Percentiles rank a stretch among this genome's conserved stretches.
Conservation (phyloP, 2,113 vertebrate species). For the Nansenia antarctica region DNA sequence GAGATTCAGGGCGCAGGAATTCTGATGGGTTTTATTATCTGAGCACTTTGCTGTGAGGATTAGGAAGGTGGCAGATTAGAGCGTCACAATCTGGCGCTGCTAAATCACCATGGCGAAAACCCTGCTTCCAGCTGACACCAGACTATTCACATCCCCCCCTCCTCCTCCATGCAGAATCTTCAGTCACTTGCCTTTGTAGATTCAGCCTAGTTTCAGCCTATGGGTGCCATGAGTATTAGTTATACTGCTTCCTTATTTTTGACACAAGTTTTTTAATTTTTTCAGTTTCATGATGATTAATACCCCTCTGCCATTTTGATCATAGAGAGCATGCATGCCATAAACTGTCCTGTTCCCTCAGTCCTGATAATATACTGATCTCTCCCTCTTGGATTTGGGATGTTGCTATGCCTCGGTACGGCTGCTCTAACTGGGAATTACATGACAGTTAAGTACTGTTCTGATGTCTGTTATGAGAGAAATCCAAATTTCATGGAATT, state of each 20-base stretch:
- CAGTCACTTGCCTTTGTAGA: conserved; percentile 31
- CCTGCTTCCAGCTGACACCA: conserved; percentile 56
- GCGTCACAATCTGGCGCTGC: conserved; percentile 37
- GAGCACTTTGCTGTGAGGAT: conserved; percentile 57
- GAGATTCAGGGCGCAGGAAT: conserved; percentile 43
- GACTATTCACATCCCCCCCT: conserved; percentile 30
- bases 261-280: too few relatives aligned
- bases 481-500: neutral
- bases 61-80: conserved; percentile 64
- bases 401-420: neutral
- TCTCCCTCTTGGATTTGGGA: neutral
- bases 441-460: neutral
- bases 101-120: conserved; percentile 47
- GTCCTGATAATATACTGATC: neutral
- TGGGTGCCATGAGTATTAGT: conserved; percentile 6
- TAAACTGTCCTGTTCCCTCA: neutral
- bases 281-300: conserved; percentile 29
- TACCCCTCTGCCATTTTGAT: neutral
- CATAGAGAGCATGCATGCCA: neutral
- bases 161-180: conserved; percentile 24
- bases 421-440: neutral
- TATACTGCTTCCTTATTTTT: conserved; percentile 15
- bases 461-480: neutral
- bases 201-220: conserved; percentile 35
- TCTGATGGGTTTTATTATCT: conserved; percentile 60